A percentile compares a stretch with the other conserved stretches of the same genome.
These are phyloP conservation scores for Atopsyche davidsoni DNA, from an alignment of 1,140 invertebrate genomes.

Conservation along the genomic window DNA sequence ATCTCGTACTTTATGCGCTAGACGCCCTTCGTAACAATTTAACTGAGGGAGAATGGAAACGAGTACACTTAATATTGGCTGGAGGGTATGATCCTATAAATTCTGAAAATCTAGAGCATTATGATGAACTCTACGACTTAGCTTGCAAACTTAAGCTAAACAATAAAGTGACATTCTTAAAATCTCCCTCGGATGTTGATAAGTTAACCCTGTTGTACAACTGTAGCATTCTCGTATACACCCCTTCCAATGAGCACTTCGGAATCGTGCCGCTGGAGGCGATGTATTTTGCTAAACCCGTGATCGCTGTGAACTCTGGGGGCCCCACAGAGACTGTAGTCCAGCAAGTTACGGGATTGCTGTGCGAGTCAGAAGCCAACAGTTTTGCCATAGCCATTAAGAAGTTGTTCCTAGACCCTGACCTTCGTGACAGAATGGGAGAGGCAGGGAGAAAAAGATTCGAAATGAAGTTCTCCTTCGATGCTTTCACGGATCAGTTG, in stretches of 20 bases:
- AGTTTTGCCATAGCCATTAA: constrained; percentile 77
- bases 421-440: constrained; percentile 61
- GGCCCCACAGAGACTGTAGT: constrained; percentile 92
- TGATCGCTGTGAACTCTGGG: constrained; percentile 92
- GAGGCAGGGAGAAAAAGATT: constrained; percentile 64
- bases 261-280: constrained; percentile 99
- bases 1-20: constrained; percentile 76
- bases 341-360: constrained; percentile 82
- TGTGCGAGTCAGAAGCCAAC: constrained; percentile 63
- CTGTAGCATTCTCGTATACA: constrained; percentile 83
- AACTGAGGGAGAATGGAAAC: constrained; percentile 51
- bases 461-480: constrained; percentile 71
- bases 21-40: constrained; percentile 56
- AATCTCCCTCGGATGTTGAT: constrained; percentile 77
- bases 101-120: constrained; percentile 85
- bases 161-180: constrained; percentile 75
- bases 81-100: constrained; percentile 94
- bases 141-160: constrained; percentile 60
- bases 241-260: constrained; percentile 96
- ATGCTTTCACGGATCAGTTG: constrained; percentile 64
- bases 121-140: constrained; percentile 66
- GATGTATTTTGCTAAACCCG: constrained; percentile 90
- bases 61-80: constrained; percentile 83
- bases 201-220: constrained; percentile 75
- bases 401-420: constrained; percentile 55